Percentiles rank a stretch among this genome's conserved stretches.
These are phyloP conservation scores for Drosophila pandora DNA, from an alignment of 1,140 invertebrate species.

Conservation along the genomic window DNA sequence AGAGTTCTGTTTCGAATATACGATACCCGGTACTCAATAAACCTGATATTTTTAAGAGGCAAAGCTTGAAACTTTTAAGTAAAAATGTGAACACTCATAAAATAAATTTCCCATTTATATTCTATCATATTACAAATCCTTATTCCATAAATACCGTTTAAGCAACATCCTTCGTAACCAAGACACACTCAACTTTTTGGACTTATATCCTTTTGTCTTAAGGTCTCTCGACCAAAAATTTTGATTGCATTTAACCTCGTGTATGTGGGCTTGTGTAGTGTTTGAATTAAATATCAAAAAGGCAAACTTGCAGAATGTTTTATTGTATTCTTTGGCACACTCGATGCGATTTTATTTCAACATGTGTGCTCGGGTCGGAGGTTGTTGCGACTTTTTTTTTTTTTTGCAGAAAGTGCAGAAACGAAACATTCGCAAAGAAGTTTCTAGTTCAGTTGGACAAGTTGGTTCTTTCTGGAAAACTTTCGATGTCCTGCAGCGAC, in stretches of 20 bases:
- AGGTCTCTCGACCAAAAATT: conserved; percentile 25
- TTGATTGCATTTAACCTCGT: conserved; percentile 24
- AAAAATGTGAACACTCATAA: no score
- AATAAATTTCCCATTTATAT: no score
- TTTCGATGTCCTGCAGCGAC: conserved; percentile 47
- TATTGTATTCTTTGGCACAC: conserved; percentile 27
- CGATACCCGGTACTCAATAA: neutral
- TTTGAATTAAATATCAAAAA: conserved; percentile 49
- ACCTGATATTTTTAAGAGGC: no score
- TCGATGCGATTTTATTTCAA: conserved; percentile 24
- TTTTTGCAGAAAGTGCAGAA: conserved; percentile 30
- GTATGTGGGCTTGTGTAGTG: conserved; percentile 18
- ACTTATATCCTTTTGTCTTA: conserved; percentile 13
- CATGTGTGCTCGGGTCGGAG: neutral
- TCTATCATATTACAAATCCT: no score
- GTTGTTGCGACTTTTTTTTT: conserved; percentile 12
- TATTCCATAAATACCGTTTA: neutral
- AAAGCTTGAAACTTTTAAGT: neutral
- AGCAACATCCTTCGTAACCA: neutral
- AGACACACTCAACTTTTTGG: neutral
- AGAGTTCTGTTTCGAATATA: neutral
- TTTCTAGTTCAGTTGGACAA: conserved; percentile 46
- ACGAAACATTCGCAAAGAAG: conserved; percentile 44
- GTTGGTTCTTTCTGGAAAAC: conserved; percentile 38
- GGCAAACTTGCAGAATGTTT: conserved; percentile 35